phyloP scores from a whole-genome alignment of 2,113 vertebrate species.

The Cranoglanis bouderius region DNA sequence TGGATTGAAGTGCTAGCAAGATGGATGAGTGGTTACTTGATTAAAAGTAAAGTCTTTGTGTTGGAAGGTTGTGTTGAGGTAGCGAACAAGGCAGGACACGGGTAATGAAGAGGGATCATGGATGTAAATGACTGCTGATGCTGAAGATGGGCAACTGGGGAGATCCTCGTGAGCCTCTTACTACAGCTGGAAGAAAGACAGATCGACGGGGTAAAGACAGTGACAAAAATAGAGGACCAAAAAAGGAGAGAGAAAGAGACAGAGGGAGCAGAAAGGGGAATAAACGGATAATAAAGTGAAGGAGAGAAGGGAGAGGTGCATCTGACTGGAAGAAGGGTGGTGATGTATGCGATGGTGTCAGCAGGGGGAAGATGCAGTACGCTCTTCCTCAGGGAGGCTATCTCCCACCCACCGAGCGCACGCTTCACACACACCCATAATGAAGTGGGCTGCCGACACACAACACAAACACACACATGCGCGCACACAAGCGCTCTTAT shows the following conservation, averaged over 20 bases:
- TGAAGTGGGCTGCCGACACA: slow-evolving; percentile 57
- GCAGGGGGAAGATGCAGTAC: slow-evolving; percentile 78
- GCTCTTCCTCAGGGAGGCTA: slow-evolving; percentile 76
- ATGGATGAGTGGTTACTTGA: neutral
- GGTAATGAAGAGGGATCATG: slow-evolving; percentile 81
- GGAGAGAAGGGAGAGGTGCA: slow-evolving; percentile 70
- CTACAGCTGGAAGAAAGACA: slow-evolving; percentile 54
- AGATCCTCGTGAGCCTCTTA: slow-evolving; percentile 76
- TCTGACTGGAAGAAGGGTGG: slow-evolving; percentile 66
- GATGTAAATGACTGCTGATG: slow-evolving; percentile 77
- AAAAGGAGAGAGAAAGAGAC: slow-evolving; percentile 53
- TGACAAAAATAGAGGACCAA: slow-evolving; percentile 41
- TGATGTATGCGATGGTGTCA: slow-evolving; percentile 81
- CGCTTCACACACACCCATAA: slow-evolving; percentile 56
- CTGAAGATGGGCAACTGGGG: slow-evolving; percentile 56
- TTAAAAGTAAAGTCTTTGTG: slow-evolving; percentile 17
- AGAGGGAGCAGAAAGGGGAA: slow-evolving; percentile 65
- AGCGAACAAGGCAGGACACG: slow-evolving; percentile 48
- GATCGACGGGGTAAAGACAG: neutral
- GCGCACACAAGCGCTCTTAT: slow-evolving; percentile 46
- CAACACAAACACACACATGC: slow-evolving; percentile 47
- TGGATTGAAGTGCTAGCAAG: slow-evolving; percentile 10
- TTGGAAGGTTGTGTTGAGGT: slow-evolving; percentile 7
- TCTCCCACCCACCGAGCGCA: slow-evolving; percentile 57
- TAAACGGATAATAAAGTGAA: slow-evolving; percentile 75